Base-by-base conservation (phyloP, 2,113 vertebrate species). In the Paracanthobrama guichenoti region DNA sequence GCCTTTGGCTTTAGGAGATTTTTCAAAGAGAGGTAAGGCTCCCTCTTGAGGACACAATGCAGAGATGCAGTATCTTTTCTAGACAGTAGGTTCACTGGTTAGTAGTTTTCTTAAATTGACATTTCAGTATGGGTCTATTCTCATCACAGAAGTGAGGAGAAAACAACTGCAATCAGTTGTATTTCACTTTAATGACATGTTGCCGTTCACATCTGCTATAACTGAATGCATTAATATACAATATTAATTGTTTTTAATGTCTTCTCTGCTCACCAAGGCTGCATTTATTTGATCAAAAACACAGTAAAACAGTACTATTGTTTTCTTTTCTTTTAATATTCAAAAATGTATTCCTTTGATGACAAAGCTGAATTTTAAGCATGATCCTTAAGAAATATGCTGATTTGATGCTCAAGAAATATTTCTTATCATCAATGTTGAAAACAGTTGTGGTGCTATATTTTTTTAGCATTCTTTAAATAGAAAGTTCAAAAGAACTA, bases 1-100 rank as follows among this genome's bases (percentile, higher is more conserved):
- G 96, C 96, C 0, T 96, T 97, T 77, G 96, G 96, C 3, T 94
- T 97, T 82, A 92, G 95, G 78, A 93, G 96, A 79, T 97, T 97
- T 90, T 96, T 97, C 90, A 97, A 96, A 91, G 96, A 97, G 93
- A 96, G 96, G 96, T 97, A 72, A 88, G 69, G 6, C 18, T 62
- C 46, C 28, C 31, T 5, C 83, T 57, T 42, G 75, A 71, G 75
- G 83, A 84, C 48, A 26, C 28, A 3, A 78, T 53, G 18, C 39
- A 35, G 75, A 35, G 22, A 55, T 53, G n/a, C 69, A 46, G 20
- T 26, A 20, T 75, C 9, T 12, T 31, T 24, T n/a, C n/a, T 13
- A 46, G 71, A 35, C 9, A 13, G 10, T 44, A 44, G n/a, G 10
- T 42, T 73, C 42, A 48, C 6, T 67, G 18, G 16, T 67, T 22